A percentile compares a stretch with the other conserved stretches of the same genome.
These are phyloP conservation scores for Platalea minor DNA, from an alignment of 2,797 vertebrate genomes.

Conservation along the genomic window DNA sequence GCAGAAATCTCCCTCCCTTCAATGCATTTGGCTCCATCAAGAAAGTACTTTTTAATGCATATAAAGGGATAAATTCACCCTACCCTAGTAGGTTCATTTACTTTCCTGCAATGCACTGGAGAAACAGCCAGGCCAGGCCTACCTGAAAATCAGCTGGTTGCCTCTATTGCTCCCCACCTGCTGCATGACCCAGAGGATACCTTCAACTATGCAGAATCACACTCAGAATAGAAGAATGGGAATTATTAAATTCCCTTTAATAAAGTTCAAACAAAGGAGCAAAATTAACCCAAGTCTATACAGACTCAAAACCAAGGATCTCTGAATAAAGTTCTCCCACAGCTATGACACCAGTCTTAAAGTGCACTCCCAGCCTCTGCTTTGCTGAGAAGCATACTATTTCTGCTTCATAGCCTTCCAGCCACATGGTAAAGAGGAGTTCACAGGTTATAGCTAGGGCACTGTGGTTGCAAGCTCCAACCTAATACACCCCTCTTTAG, in stretches of 20 bases:
- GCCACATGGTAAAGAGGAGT: neutral
- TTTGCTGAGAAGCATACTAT: neutral
- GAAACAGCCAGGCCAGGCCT: neutral
- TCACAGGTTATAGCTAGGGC: neutral
- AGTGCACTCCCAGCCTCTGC: neutral
- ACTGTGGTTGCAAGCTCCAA: neutral
- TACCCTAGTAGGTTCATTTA: neutral
- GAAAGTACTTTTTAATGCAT: neutral
- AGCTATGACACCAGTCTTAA: neutral
- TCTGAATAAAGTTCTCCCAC: neutral
- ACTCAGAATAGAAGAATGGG: neutral
- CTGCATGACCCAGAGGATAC: neutral
- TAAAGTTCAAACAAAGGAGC: neutral
- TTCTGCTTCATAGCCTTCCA: neutral
- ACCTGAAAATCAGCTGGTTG: neutral
- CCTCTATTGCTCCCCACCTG: neutral
- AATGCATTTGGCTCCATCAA: neutral
- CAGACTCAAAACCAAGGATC: neutral
- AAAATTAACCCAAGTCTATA: neutral
- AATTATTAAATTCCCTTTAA: neutral
- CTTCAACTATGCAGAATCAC: neutral
- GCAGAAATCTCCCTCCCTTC: neutral
- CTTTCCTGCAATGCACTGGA: neutral
- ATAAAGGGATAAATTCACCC: neutral
- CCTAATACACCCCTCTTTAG: neutral